Base-by-base conservation (phyloP, 2,888 invertebrate genomes). In the Adelphocoris suturalis region DNA sequence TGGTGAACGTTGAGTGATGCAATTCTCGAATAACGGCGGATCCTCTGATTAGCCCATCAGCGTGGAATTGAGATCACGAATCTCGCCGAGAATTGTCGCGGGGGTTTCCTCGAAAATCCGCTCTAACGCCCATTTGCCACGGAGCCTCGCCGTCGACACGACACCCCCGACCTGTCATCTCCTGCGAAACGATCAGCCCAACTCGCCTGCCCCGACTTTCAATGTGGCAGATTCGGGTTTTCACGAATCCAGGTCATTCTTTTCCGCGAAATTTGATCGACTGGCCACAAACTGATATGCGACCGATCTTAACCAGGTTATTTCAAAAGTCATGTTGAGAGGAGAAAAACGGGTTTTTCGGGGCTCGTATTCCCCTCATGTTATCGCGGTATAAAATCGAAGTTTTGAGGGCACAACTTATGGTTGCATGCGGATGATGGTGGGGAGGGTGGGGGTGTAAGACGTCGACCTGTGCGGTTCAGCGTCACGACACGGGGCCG, bases 401-500 rank as follows among this genome's bases (percentile, higher is more conserved):
- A 85, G 55, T 37, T 37, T 85, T 57, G 68, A 37, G 46, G 23
- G 86, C n/a, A 86, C 86, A 86, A 86, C 86, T 86, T 86, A 86
- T 75, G 86, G 86, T 86, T 86, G 88, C 88, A 61, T 88, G 88
- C 88, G 88, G 48, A 28, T 55, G 52, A 11, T 28, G 78, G 37
- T 19, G 13, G n/a, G 88, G 52, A n/a, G 78, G 19, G 52, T 14
- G 28, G 75, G 88, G 88, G 55, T 5, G 48, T 47, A 75, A 86
- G 75, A 48, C 46, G 75, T 61, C 86, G 61, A 48, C 52, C 57
- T 88, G 88, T 76, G 80, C 28, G 68, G 61, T 78, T 88, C 78
- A 78, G 78, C 76, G 88, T 86, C 88, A 88, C 88, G 88, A 88
- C 88, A 88, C 88, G 78, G 78, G 78, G 55, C 61, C 88, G 88